Conservation (phyloP, 2,888 invertebrate genomes). For the Holacanthella duospinosa region DNA sequence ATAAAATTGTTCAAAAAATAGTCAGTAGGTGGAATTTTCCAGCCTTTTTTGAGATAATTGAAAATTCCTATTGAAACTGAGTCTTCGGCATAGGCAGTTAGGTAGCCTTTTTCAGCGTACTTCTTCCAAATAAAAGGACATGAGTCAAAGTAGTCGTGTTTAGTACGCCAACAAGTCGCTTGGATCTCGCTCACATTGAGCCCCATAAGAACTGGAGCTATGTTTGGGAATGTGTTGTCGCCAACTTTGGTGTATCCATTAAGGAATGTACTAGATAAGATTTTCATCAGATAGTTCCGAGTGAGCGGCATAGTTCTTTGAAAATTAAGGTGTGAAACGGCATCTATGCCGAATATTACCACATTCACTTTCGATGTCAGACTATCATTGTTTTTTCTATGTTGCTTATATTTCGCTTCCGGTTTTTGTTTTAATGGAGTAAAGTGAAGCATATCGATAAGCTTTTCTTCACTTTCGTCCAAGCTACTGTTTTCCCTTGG, state of each 20-base stretch:
- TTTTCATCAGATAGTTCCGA: slow-evolving; percentile 49
- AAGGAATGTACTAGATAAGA: slow-evolving; percentile 60
- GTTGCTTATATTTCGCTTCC: slow-evolving; percentile 7
- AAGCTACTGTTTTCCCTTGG: neutral
- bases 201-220: slow-evolving; percentile 70
- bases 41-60: slow-evolving; percentile 66
- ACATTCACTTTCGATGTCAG: slow-evolving; percentile 48
- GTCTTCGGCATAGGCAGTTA: slow-evolving; percentile 63
- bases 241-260: slow-evolving; percentile 86
- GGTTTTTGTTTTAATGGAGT: slow-evolving; percentile 17
- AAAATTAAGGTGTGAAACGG: slow-evolving; percentile 74
- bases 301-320: slow-evolving; percentile 65
- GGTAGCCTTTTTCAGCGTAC: slow-evolving; percentile 9
- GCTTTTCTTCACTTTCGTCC: neutral
- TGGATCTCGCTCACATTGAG: slow-evolving; percentile 53
- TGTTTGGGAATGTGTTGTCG: slow-evolving; percentile 86
- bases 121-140: slow-evolving; percentile 17
- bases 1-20: slow-evolving; percentile 69
- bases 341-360: slow-evolving; percentile 71
- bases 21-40: slow-evolving; percentile 65
- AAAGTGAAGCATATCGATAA: slow-evolving; percentile 23
- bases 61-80: slow-evolving; percentile 66
- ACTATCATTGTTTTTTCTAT: neutral
- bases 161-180: slow-evolving; percentile 39
- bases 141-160: slow-evolving; percentile 4